These are phyloP conservation scores for Phycodurus eques DNA, from an alignment of 2,113 vertebrate species.

Conservation along the genomic window DNA sequence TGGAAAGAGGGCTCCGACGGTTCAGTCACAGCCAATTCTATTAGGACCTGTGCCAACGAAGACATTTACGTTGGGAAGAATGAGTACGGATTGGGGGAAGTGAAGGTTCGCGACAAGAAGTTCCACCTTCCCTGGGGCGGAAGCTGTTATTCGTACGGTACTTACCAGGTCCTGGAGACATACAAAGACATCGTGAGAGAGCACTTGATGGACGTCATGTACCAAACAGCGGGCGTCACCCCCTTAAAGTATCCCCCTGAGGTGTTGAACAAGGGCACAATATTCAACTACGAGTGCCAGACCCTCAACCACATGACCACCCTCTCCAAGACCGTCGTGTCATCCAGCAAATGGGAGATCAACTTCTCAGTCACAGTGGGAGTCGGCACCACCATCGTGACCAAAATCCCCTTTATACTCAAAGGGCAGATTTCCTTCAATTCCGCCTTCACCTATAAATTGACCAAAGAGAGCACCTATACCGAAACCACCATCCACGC, in stretches of 20 bases:
- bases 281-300: constrained; percentile 49
- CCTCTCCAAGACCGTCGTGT: background rate
- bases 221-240: constrained; percentile 29
- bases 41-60: constrained; percentile 37
- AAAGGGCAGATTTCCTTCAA: background rate
- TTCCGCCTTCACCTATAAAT: background rate
- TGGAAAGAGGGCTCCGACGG: constrained; percentile 50
- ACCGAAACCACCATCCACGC: background rate
- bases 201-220: constrained; percentile 48
- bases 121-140: constrained; percentile 57
- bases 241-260: constrained; percentile 39
- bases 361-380: background rate
- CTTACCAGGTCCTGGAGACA: constrained; percentile 55
- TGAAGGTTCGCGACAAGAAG: constrained; percentile 26
- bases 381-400: background rate
- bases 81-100: constrained; percentile 61
- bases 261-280: constrained; percentile 22
- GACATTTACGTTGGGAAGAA: constrained; percentile 57
- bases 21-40: constrained; percentile 35
- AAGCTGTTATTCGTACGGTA: constrained; percentile 49
- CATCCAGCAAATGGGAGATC: background rate
- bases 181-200: constrained; percentile 35
- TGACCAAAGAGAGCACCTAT: background rate
- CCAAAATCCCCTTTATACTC: background rate
- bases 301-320: constrained; percentile 32